phyloP scores from a whole-genome alignment of 2,797 vertebrate genomes.

The Ataeniobius toweri region DNA sequence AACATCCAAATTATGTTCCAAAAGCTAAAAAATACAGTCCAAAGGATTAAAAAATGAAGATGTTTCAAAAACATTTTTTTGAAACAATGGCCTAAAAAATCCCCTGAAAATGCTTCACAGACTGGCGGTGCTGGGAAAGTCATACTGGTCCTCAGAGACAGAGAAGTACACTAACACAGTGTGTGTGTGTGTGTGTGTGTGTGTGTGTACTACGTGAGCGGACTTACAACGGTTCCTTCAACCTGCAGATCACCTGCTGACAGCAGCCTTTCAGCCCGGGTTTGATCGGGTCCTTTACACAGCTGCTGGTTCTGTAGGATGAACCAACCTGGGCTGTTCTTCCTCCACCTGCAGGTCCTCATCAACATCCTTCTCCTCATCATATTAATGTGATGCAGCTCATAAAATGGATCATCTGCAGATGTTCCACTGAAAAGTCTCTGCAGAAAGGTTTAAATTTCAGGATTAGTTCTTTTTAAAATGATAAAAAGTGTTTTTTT shows the following conservation, averaged over 20 bases:
- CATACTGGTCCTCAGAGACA: no score
- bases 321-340: no score
- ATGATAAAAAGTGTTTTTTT: not conserved
- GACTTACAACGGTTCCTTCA: not conserved
- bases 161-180: no score
- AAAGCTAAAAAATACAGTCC: not conserved
- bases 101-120: no score
- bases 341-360: no score
- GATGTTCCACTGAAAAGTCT: not conserved
- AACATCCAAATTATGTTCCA: not conserved
- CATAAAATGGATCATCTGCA: not conserved
- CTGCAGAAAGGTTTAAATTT: not conserved
- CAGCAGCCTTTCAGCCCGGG: not conserved
- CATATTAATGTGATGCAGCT: not conserved
- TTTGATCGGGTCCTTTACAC: no score
- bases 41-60: not conserved
- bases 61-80: not conserved
- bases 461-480: not conserved
- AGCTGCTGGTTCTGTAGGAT: no score
- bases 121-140: no score
- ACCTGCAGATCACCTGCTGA: not conserved
- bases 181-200: not conserved
- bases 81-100: no score
- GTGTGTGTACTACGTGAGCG: slow-evolving; percentile 5
- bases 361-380: not conserved